Conservation (phyloP, 2,888 invertebrate genomes). For the Thyatira batis region DNA sequence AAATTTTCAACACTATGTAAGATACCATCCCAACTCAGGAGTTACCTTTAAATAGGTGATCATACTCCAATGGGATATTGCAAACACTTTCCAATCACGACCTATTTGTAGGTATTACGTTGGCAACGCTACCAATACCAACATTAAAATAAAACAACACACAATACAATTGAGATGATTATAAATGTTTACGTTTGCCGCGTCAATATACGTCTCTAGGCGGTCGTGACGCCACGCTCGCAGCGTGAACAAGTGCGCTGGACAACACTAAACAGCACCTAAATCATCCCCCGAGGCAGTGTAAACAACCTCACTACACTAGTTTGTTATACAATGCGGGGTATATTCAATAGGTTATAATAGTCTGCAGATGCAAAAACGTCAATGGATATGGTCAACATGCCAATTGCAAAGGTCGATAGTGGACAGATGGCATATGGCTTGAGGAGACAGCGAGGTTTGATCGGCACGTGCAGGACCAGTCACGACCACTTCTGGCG, state of each 20-base stretch:
- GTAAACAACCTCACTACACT: conserved; percentile 23
- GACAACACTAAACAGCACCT: conserved; percentile 51
- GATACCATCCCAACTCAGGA: too few relatives aligned
- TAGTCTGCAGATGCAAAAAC: background rate
- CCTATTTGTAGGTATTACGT: too few relatives aligned
- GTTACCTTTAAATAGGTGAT: too few relatives aligned
- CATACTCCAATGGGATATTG: too few relatives aligned
- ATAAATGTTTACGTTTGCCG: conserved; percentile 18
- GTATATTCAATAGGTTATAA: background rate
- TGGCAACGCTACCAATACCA: too few relatives aligned
- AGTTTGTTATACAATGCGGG: conserved; percentile 18
- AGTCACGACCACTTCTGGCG: conserved; percentile 48
- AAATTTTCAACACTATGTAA: too few relatives aligned
- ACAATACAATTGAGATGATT: background rate
- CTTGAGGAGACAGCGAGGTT: conserved; percentile 46
- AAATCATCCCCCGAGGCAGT: conserved; percentile 57
- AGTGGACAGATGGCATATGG: conserved; percentile 19
- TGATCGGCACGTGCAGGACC: conserved; percentile 51
- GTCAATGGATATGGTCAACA: conserved; percentile 12
- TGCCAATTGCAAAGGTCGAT: conserved; percentile 3
- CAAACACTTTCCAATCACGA: too few relatives aligned
- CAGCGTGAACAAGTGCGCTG: conserved; percentile 50
- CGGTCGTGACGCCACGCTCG: conserved; percentile 64
- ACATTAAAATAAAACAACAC: background rate
- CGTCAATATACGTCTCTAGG: conserved; percentile 42